These are phyloP conservation scores for Rhinolophus ferrumequinum DNA, from an alignment of 2,113 vertebrate species.

Conservation along the genomic window DNA sequence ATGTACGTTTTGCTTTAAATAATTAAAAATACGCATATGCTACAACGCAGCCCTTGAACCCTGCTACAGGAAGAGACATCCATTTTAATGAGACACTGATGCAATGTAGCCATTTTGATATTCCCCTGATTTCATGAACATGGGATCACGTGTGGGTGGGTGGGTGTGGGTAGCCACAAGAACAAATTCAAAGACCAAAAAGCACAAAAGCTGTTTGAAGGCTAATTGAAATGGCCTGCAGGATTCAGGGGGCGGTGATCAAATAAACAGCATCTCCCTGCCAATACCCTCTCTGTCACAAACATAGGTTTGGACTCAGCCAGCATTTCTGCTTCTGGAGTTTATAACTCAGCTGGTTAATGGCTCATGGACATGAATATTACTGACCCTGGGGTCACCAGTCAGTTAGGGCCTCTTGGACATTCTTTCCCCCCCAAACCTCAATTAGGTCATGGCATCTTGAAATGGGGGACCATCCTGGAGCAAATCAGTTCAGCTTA, in stretches of 20 bases:
- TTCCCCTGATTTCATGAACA: conserved; percentile 64
- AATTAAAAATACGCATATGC: conserved; percentile 49
- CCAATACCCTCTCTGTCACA: background rate
- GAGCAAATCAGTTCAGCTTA: background rate
- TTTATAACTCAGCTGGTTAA: background rate
- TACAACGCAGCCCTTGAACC: background rate
- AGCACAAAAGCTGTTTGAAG: conserved; percentile 4
- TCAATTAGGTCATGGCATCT: background rate
- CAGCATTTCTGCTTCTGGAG: background rate
- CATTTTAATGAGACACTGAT: conserved; percentile 30
- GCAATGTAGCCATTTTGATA: background rate
- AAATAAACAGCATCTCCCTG: background rate
- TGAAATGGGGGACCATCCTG: background rate
- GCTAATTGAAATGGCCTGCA: conserved; percentile 60
- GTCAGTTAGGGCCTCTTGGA: background rate
- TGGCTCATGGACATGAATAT: background rate
- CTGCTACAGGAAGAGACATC: background rate
- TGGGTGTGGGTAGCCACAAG: background rate
- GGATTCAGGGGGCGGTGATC: background rate
- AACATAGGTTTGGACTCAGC: background rate
- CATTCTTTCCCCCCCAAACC: background rate
- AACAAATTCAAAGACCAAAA: conserved; percentile 50
- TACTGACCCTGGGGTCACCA: background rate
- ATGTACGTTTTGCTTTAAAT: conserved; percentile 47
- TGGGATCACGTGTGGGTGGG: background rate